Evolutionary conservation across 2,113 vertebrate species (phyloP).

Genomic region (Poeciliopsis turrubarensis): DNA sequence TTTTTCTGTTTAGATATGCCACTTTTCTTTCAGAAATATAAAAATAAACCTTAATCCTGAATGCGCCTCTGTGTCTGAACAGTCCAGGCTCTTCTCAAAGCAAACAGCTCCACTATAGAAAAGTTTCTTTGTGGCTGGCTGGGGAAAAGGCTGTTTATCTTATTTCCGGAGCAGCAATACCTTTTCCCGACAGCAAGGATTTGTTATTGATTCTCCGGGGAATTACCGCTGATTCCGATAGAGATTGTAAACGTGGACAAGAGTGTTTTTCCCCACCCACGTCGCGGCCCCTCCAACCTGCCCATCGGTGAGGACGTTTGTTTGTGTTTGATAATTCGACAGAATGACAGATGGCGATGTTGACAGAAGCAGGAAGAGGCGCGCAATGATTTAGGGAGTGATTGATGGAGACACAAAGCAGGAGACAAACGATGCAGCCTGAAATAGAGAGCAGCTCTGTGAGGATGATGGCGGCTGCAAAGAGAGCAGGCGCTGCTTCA

Average conservation of each 20-base stretch:
- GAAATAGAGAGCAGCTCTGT: conserved; percentile 7
- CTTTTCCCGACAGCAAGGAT: conserved; percentile 46
- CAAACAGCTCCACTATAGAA: neutral
- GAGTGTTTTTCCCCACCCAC: conserved; percentile 1
- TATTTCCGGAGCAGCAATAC: conserved; percentile 16
- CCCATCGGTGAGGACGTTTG: conserved; percentile 3
- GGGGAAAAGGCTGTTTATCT: conserved; percentile 21
- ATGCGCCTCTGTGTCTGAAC: neutral
- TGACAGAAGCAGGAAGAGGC: neutral
- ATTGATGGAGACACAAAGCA: conserved; percentile 39
- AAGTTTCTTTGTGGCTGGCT: neutral
- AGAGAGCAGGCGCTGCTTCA: conserved; percentile 1
- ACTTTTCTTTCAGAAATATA: neutral
- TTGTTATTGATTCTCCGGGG: conserved; percentile 29
- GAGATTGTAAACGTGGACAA: conserved; percentile 31
- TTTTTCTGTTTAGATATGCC: neutral
- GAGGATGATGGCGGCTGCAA: conserved; percentile 2
- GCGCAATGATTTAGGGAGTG: conserved; percentile 18
- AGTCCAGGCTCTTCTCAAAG: neutral
- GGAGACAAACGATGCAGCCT: conserved; percentile 31
- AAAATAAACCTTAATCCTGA: neutral
- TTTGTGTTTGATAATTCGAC: conserved; percentile 40
- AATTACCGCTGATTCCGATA: conserved; percentile 23
- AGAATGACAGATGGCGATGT: conserved; percentile 19
- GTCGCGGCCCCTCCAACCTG: neutral